A percentile compares a stretch with the other conserved stretches of the same genome.
phyloP scores from a whole-genome alignment of 2,113 vertebrate species.

The western clawed frog (Xenopus tropicalis) region UCB_Xtro_10.0 CM004448.2:89374001-89374500 shows the following conservation, averaged over 20 bases:
- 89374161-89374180: conserved; percentile 26
- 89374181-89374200: conserved; percentile 31
- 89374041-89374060: conserved; percentile 32
- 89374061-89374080: conserved; percentile 35
- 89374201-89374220: conserved; percentile 43
- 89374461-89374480: too few relatives aligned
- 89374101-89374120: conserved; percentile 35
- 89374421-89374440: too few relatives aligned
- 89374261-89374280: neutral
- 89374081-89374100: conserved; percentile 37
- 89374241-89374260: conserved; percentile 25
- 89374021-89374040: conserved; percentile 25
- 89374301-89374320: too few relatives aligned
- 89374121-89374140: conserved; percentile 43
- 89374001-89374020: conserved; percentile 14
- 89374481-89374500: too few relatives aligned
- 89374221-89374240: conserved; percentile 35
- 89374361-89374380: too few relatives aligned
- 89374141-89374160: conserved; percentile 21
- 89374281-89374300: too few relatives aligned
- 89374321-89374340: too few relatives aligned
- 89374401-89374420: too few relatives aligned
- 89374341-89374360: too few relatives aligned
- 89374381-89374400: too few relatives aligned
- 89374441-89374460: too few relatives aligned